phyloP scores from a whole-genome alignment of 2,888 invertebrate species.

The Lasioglossum morio region DNA sequence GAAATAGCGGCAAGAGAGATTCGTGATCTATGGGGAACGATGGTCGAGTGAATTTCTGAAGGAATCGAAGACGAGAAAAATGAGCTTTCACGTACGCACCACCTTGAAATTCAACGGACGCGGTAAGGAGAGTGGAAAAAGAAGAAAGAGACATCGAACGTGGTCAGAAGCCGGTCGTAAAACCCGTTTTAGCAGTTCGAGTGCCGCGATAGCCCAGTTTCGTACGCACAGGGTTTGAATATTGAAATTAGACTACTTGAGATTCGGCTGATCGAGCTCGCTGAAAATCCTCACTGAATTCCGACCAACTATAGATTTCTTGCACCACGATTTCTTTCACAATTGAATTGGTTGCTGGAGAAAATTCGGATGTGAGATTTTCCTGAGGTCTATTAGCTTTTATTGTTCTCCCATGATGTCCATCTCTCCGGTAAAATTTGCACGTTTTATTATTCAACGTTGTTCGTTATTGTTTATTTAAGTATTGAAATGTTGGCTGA shows the following conservation, averaged over 20 bases:
- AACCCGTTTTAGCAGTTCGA: conserved; percentile 70
- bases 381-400: too few species aligned
- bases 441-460: too few species aligned
- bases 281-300: background rate
- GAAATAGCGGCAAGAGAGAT: background rate
- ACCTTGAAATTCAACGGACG: conserved; percentile 20
- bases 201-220: conserved; percentile 70
- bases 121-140: conserved; percentile 37
- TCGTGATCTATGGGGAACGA: background rate
- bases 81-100: conserved; percentile 43
- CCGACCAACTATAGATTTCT: background rate
- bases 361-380: too few species aligned
- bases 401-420: too few species aligned
- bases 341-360: background rate
- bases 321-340: background rate
- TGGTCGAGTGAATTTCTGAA: background rate
- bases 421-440: too few species aligned
- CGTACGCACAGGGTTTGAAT: conserved; percentile 44
- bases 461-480: too few species aligned
- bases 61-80: conserved; percentile 14
- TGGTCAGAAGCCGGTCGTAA: conserved; percentile 66
- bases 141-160: conserved; percentile 46
- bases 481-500: too few species aligned
- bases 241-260: conserved; percentile 61
- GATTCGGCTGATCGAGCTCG: background rate